Base-by-base conservation (phyloP, 2,888 invertebrate genomes). In the Polydesmus complanatus region DNA sequence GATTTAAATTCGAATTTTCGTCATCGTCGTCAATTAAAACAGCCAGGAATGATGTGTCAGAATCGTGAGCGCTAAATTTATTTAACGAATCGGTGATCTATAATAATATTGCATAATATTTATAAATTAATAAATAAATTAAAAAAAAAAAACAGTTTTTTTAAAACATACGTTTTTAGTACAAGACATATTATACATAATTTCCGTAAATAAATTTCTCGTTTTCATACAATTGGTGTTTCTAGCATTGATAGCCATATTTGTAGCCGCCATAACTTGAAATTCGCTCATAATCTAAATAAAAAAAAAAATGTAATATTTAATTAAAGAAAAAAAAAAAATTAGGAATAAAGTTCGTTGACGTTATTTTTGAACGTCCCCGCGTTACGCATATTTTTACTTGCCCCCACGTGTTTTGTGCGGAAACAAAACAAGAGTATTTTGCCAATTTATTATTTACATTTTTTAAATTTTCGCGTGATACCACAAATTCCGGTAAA, bases 111-210 rank as follows among this genome's bases (percentile, higher is more conserved):
- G 22, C 21, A 22, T 27, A 3, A 25, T 14, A 48, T 48, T 48
- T 48, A 48, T 48, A 14, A 14, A 48, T 48, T 48, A 18, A 48
- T 18, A 14, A 48, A 48, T 37, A 37, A 37, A 37, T 37, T 37
- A 37, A 14, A 37, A 8, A 37, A 37, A 37, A 37, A 37, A 37
- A 37, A 37, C 37, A n/a, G n/a, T n/a, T n/a, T n/a, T n/a, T n/a
- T n/a, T n/a, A n/a, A n/a, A n/a, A n/a, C n/a, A n/a, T n/a, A 60
- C 60, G 48, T 54, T 55, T 23, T 47, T 55, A 14, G 37, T n/a
- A 8, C 26, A 47, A 2, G 60, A 60, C 55, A 55, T n/a, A 48
- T 18, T 54, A 25, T 60, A 60, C 8, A 60, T 60, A n/a, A 60
- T 55, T 60, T 60, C 54, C 3, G 60, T 54, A 27, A 21, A 60